Conservation (phyloP, 2,113 vertebrate species). For the Apteryx owenii region DNA sequence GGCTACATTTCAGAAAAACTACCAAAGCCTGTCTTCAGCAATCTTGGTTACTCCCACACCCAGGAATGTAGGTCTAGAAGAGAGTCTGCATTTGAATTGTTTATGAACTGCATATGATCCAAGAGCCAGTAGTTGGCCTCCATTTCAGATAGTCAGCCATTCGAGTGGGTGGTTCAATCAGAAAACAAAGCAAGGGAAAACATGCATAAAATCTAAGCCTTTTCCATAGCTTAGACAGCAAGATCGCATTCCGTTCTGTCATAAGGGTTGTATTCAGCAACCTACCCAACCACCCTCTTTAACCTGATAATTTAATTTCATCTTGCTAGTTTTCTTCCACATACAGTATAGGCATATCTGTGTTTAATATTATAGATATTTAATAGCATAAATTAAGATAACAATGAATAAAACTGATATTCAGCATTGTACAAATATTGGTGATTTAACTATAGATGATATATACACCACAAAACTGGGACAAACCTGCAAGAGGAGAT, state of each 20-base stretch:
- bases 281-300: background rate
- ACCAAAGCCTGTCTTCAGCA: background rate
- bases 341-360: background rate
- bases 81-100: background rate
- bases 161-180: background rate
- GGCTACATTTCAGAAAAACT: constrained; percentile 14
- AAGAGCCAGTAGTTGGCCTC: background rate
- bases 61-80: background rate
- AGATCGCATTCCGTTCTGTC: background rate
- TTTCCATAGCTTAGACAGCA: background rate
- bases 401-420: background rate
- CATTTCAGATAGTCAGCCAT: background rate
- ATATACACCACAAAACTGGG: background rate
- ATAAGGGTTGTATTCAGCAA: background rate
- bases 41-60: constrained; percentile 2
- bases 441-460: background rate
- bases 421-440: background rate
- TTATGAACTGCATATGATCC: background rate
- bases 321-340: background rate
- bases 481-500: background rate
- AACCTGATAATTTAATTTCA: background rate
- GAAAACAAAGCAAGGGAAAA: background rate
- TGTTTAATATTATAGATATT: background rate
- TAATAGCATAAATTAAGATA: background rate
- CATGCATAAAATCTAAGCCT: background rate